Evolutionary conservation across 92 coral and sea anemone genomes (phyloP), one percentile per base, ranked within the genome.

Genomic region (Porites lobata): DNA sequence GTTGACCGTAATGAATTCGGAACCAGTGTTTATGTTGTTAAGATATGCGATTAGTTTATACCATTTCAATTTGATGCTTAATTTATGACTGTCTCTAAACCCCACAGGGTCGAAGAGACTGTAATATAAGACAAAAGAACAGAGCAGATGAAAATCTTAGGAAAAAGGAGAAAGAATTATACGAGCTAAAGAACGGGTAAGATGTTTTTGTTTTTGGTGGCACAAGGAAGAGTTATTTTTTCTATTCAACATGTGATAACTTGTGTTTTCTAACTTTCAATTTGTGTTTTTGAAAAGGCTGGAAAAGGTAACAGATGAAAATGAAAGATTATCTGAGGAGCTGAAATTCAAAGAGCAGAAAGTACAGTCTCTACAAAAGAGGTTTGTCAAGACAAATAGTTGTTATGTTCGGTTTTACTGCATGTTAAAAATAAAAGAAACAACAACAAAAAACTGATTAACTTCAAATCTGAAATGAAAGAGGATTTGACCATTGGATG

Each of bases 121-220:
- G 87, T 86, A 7, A 86, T 22, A 22, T 22, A 22, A 22, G 80
- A 4, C 90, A 92, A 47, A 92, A 91, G 58, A 77, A 81, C 83
- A 95, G 94, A 64, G 73, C 85, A 22, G 98, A 95, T 73, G 99
- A 96, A 50, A 90, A 87, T 38, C 90, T 90, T 1, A 88, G 89
- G 59, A 94, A 84, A 72, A 95, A 87, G 77, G 95, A 94, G 73
- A 96, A 93, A 76, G 99, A 96, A 76, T 64, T 90, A 26, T 90
- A 95, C 82, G 99, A 96, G 47, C 87, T 95, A 26, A 96, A 95
- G 66, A 95, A 95, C 86, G 91, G 96, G 99, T 96, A 65, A 20
- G 84, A 54, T 54, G 6, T 54, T 54, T 54, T 54, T 54, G 13
- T 54, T 54, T 54, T 5, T 13, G 59, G 59, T 13, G 59, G 10